phyloP scores from a whole-genome alignment of 2,888 invertebrate genomes.

The Hirtodrosophila alboralis region DNA sequence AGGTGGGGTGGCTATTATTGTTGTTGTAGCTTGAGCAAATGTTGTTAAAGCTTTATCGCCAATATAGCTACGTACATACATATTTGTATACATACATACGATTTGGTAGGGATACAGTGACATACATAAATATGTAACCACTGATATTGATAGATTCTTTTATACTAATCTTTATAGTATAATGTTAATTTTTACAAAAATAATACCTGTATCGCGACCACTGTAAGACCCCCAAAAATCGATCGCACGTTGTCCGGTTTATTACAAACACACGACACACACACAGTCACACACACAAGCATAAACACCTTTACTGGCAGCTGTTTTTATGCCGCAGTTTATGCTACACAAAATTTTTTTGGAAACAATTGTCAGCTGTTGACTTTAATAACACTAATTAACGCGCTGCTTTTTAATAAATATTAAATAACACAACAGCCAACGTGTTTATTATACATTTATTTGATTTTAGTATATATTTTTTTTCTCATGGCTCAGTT shows the following conservation, averaged over 20 bases:
- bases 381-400: constrained; percentile 14
- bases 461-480: background rate
- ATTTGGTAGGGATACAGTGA: background rate
- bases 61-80: constrained; percentile 2
- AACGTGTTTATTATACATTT: constrained; percentile 10
- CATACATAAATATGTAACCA: background rate
- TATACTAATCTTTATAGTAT: constrained; percentile 2
- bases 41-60: constrained; percentile 34
- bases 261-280: constrained; percentile 41
- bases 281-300: constrained; percentile 28
- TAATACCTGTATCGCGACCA: constrained; percentile 24
- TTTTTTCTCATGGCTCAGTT: constrained; percentile 11
- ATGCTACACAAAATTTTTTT: constrained; percentile 24
- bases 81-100: background rate
- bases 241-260: constrained; percentile 63
- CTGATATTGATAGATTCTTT: too few species aligned
- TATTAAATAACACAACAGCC: constrained; percentile 9
- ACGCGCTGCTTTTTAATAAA: background rate
- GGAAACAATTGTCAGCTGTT: constrained; percentile 41
- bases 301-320: constrained; percentile 42
- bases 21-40: constrained; percentile 16
- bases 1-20: background rate
- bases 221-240: constrained; percentile 63
- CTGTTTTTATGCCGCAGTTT: constrained; percentile 60
- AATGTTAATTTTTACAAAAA: background rate